Percentiles rank a stretch among this genome's conserved stretches.
Evolutionary conservation across 2,113 vertebrate genomes (phyloP).

Genomic region (Cervus canadensis): DNA sequence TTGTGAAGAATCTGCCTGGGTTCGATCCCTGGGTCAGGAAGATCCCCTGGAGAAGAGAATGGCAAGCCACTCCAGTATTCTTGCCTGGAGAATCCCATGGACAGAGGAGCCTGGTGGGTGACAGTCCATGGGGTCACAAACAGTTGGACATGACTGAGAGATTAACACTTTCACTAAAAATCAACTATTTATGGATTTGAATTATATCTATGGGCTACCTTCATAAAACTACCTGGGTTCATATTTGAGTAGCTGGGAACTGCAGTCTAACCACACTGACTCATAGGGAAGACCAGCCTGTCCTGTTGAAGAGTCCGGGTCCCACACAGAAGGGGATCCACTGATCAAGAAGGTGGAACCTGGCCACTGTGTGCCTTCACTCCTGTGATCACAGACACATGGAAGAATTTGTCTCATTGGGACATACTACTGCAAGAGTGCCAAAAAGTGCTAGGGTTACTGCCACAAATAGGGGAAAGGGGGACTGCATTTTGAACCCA

Average conservation of each 20-base stretch:
- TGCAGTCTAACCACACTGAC: accelerated
- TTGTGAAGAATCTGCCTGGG: neutral
- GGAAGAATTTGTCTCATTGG: neutral
- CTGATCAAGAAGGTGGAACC: neutral
- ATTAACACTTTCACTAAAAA: neutral
- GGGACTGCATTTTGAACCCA: neutral
- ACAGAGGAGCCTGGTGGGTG: neutral
- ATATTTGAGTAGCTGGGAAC: neutral
- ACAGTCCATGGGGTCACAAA: neutral
- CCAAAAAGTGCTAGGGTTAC: neutral
- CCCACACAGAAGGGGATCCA: neutral
- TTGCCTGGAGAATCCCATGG: neutral
- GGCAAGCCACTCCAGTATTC: neutral
- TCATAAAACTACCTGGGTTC: neutral
- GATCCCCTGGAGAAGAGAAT: neutral
- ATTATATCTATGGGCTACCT: neutral
- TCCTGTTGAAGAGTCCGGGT: neutral
- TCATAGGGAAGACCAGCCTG: neutral
- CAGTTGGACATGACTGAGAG: neutral
- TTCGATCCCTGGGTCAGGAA: neutral
- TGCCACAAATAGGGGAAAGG: neutral
- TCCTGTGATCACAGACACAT: neutral
- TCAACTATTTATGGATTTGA: neutral
- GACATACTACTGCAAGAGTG: neutral
- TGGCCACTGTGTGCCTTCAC: neutral